Evolutionary conservation across 2,797 vertebrate genomes (phyloP), one percentile per base, ranked within the genome.

Genomic region (Hippocampus kuda): DNA sequence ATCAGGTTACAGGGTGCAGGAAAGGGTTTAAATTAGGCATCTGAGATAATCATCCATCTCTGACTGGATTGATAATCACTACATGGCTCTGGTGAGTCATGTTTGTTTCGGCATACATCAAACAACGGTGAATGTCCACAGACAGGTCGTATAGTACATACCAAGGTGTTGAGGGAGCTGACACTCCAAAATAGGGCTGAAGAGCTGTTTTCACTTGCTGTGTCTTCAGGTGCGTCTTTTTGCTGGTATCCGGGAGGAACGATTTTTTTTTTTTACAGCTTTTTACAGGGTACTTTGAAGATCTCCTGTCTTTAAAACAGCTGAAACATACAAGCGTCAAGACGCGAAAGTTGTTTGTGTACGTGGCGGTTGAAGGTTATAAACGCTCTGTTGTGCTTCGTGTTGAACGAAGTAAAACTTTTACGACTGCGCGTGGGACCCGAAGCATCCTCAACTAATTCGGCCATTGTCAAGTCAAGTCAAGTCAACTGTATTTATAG

Each of bases 341-440:
- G n/a, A 65, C n/a, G 6, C 7, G n/a, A 30, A 26, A 27, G 44
- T 6, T 78, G 74, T 80, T 79, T 81, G 69, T 79, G 75, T 34
- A 44, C 79, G 78, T 83, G 83, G 83, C 72, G 67, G 66, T 68
- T 69, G 70, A 11, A 49, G 70, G 66, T 79, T 69, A 46, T 67
- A 74, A 78, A 81, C 66, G 71, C 64, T 44, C 71, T 68, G 77
- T 76, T 88, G 81, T 73, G 69, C 70, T 44, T 56, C 41, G 6
- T 9, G 48, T 54, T 48, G 63, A 24, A n/a, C 60, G 46, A 56
- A 66, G 73, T 73, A 62, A 73, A 68, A 2, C 65, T 69, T 30
- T 27, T 16, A 64, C 3, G 1, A 30, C 10, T 27, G 57, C 42
- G 38, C 30, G 12, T 13, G 53, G 16, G 24, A 60, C 34, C 8